Evolutionary conservation across 2,888 invertebrate genomes (phyloP).

Genomic region (Pimpla rufipes): DNA sequence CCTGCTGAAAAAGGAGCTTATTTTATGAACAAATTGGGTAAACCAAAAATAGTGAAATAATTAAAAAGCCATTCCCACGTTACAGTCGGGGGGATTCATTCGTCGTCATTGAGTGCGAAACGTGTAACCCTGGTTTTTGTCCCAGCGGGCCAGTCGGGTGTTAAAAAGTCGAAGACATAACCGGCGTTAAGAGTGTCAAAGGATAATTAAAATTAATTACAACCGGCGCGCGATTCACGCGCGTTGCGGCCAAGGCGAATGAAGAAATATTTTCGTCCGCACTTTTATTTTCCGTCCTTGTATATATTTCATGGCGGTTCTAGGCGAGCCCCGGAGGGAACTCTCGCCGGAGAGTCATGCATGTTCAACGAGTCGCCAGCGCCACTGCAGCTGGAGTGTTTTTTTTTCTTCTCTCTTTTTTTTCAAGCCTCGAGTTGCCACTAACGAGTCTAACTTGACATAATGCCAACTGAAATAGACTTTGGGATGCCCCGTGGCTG

Average conservation of each 20-base stretch:
- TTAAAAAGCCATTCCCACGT: too few relatives aligned
- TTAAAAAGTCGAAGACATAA: not conserved
- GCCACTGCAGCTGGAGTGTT: conserved; percentile 76
- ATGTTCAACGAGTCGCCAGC: conserved; percentile 84
- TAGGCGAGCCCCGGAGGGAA: conserved; percentile 56
- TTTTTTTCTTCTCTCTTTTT: conserved; percentile 64
- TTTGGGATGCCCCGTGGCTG: conserved; percentile 79
- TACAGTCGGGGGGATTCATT: too few relatives aligned
- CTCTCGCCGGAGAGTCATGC: conserved; percentile 75
- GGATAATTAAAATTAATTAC: not conserved
- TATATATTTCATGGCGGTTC: conserved; percentile 28
- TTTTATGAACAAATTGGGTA: too few relatives aligned
- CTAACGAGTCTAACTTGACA: conserved; percentile 85
- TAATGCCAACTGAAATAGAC: conserved; percentile 84
- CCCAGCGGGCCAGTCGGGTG: too few relatives aligned
- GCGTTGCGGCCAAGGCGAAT: conserved; percentile 37
- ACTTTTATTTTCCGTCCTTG: conserved; percentile 23
- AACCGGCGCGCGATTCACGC: not conserved
- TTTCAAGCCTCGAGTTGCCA: conserved; percentile 76
- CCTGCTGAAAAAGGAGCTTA: too few relatives aligned
- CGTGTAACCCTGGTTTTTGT: too few relatives aligned
- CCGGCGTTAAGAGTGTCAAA: not conserved
- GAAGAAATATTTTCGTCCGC: conserved; percentile 41
- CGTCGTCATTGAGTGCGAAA: too few relatives aligned
- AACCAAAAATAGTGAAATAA: too few relatives aligned